Evolutionary conservation across 2,888 invertebrate genomes (phyloP), one percentile per base, ranked within the genome.

Genomic region (Alloplasta piceator): DNA sequence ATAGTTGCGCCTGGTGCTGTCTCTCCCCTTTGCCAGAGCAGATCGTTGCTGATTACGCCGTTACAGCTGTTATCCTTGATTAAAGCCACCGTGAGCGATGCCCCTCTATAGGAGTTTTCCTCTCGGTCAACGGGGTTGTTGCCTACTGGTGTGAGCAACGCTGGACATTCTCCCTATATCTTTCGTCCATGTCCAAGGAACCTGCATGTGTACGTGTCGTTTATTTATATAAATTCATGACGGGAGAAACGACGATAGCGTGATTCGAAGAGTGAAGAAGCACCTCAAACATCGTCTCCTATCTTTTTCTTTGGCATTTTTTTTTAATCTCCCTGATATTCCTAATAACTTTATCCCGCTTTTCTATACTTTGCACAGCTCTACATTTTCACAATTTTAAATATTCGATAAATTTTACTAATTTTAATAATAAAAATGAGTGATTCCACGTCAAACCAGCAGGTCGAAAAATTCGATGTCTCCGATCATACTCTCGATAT

Each of bases 1-100:
- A 81, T 81, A 81, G 81, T 78, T 78, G 70, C 78, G 81, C 78
- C 71, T 73, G 74, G 78, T 70, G 85, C 78, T 86, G 83, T 86
- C 80, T 84, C 86, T 85, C 85, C 84, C 85, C 26, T 26, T 26
- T 26, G 26, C 26, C 26, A 26, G 1, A 26, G 26, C 26, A 26
- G 89, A 90, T 90, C 89, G 86, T 86, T 87, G 86, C 88, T 88
- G 90, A 90, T 81, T 81, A 81, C 74, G 66, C 81, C 71, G 81
- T 81, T 81, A 78, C 74, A 81, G 81, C 81, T 81, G 81, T 81
- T 78, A 81, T 88, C 87, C 89, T 89, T 90, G 89, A 90, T 81
- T 81, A 81, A 81, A 78, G 78, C 72, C 41, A 58, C 74, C 76
- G 70, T 52, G 74, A 61, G 70, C 46, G 26, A 26, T 1, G 26